phyloP scores from a whole-genome alignment of 2,888 invertebrate species.

The Xestia sexstrigata region DNA sequence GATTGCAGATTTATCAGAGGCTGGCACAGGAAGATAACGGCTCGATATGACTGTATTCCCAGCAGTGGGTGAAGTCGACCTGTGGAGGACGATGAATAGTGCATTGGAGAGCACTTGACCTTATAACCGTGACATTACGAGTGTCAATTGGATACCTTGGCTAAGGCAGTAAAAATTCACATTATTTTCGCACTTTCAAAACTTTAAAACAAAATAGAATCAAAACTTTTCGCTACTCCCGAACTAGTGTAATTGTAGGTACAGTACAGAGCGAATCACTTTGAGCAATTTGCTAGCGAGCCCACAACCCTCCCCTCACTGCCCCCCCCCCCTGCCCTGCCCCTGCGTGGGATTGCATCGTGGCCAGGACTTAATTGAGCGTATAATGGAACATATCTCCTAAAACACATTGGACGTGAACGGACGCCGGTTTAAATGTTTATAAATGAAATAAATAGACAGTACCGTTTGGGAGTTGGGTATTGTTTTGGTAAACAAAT shows the following conservation, averaged over 20 bases:
- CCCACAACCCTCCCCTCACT: constrained; percentile 12
- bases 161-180: neutral
- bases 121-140: neutral
- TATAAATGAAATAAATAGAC: constrained; percentile 44
- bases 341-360: constrained; percentile 40
- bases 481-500: constrained; percentile 42
- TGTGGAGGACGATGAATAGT: neutral
- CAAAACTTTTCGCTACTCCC: constrained; percentile 17
- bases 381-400: constrained; percentile 58
- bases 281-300: constrained; percentile 57
- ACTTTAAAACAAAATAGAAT: constrained; percentile 10
- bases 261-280: constrained; percentile 37
- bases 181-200: neutral
- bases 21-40: neutral
- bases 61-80: neutral
- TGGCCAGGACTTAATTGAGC: constrained; percentile 56
- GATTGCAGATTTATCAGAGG: too few species aligned
- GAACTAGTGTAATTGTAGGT: constrained; percentile 37
- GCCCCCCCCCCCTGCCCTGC: neutral
- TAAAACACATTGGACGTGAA: constrained; percentile 50
- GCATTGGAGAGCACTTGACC: neutral
- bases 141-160: neutral
- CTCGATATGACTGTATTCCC: neutral
- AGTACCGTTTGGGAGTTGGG: neutral
- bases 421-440: constrained; percentile 36